phyloP scores from a whole-genome alignment of 37 sponge, comb jelly and placozoan genomes.

The Hormiphora californensis region DNA sequence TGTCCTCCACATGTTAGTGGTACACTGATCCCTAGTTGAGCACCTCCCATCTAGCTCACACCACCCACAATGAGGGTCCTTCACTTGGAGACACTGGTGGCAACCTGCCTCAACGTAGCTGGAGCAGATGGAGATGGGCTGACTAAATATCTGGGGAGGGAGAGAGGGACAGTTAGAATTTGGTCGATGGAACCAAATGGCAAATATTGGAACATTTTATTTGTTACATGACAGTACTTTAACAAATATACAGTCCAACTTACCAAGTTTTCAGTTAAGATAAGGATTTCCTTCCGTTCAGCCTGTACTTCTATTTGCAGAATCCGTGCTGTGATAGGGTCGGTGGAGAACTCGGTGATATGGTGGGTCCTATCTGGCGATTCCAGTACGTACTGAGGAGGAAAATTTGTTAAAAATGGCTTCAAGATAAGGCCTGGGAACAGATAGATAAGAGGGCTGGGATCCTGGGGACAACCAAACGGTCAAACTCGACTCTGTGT shows the following conservation, averaged over 20 bases:
- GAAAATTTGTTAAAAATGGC: no score
- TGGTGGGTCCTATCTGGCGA: not conserved
- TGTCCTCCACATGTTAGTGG: not conserved
- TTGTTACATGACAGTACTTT: not conserved
- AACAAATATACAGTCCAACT: not conserved
- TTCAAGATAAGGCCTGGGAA: no score
- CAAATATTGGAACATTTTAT: not conserved
- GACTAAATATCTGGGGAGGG: not conserved
- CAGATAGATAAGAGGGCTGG: no score
- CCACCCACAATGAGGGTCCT: conserved; percentile 17
- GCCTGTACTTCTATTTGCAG: not conserved
- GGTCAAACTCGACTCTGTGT: not conserved
- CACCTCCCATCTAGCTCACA: conserved; percentile 5
- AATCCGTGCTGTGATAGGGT: not conserved
- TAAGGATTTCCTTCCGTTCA: not conserved
- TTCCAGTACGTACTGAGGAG: conserved; percentile 40
- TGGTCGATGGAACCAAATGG: not conserved
- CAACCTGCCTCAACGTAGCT: not conserved
- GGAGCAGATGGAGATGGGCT: not conserved
- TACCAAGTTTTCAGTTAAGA: conserved; percentile 17
- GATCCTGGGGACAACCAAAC: no score
- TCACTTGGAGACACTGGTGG: not conserved
- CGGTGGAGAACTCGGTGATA: not conserved
- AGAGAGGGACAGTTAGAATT: not conserved
- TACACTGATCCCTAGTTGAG: not conserved